Conservation (phyloP, 2,888 invertebrate genomes). For the Margaritifera margaritifera region DNA sequence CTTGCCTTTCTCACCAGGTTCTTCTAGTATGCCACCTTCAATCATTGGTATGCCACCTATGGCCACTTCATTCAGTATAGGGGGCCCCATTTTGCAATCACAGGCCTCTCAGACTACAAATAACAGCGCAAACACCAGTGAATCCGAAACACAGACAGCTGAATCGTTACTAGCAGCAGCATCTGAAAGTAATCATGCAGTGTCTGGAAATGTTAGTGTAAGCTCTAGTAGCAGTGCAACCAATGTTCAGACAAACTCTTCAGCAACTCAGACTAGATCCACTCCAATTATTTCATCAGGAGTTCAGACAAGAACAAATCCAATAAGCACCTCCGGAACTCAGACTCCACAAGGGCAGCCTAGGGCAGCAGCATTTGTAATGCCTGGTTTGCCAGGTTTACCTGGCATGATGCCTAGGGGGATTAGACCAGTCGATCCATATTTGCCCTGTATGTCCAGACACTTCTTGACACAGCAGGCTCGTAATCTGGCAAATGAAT, state of each 20-base stretch:
- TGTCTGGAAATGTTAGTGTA: too few relatives aligned
- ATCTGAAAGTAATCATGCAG: too few relatives aligned
- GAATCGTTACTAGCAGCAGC: too few relatives aligned
- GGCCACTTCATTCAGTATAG: too few relatives aligned
- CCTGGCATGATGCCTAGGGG: constrained; percentile 11
- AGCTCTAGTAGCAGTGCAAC: too few relatives aligned
- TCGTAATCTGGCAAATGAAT: constrained; percentile 24
- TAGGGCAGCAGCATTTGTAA: constrained; percentile 29
- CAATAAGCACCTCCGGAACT: constrained; percentile 38
- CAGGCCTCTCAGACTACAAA: too few relatives aligned
- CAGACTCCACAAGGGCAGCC: constrained; percentile 34
- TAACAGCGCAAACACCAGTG: too few relatives aligned
- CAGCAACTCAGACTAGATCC: constrained; percentile 31
- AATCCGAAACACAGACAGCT: too few relatives aligned
- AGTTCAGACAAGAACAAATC: constrained; percentile 34
- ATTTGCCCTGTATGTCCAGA: constrained; percentile 57
- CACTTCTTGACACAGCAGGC: constrained; percentile 54
- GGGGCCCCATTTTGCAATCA: too few relatives aligned
- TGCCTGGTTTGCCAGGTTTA: constrained; percentile 33
- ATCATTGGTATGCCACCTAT: too few relatives aligned
- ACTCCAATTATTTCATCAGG: constrained; percentile 18
- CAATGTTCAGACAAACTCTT: constrained; percentile 25
- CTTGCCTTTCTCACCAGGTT: constrained; percentile 11
- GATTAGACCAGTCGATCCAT: constrained; percentile 42
- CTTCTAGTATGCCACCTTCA: neutral